Conservation (phyloP, 30 jellyfish, hydroid and myxozoan genomes). For the Cassiopea andromeda region DNA sequence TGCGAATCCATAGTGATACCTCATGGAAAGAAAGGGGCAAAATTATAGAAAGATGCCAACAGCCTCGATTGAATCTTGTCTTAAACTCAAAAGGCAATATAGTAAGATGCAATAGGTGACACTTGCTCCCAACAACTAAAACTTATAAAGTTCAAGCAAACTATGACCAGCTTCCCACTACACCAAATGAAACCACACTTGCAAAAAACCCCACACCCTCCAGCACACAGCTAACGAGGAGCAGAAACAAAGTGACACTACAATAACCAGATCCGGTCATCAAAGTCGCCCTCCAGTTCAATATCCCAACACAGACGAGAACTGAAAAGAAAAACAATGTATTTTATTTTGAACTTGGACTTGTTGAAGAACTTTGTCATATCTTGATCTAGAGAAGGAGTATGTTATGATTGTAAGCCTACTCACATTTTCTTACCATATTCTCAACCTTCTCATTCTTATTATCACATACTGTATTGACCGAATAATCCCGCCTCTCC, state of each 20-base stretch:
- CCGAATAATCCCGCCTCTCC: too few relatives aligned
- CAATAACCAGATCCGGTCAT: constrained; percentile 54
- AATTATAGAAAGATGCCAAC: constrained; percentile 44
- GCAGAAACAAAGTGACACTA: constrained; percentile 13
- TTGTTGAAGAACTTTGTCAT: background rate
- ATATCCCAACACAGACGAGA: background rate
- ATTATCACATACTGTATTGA: background rate
- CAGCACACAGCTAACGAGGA: constrained; percentile 45
- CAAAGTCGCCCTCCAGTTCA: constrained; percentile 64
- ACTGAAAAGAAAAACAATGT: background rate
- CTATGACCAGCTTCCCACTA: constrained; percentile 4
- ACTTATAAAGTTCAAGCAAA: constrained; percentile 6
- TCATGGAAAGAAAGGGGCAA: constrained; percentile 60
- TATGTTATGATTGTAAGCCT: background rate
- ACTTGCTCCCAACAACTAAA: constrained; percentile 53
- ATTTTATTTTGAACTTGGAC: background rate
- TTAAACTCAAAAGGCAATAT: constrained; percentile 58
- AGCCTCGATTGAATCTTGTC: constrained; percentile 57
- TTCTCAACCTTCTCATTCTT: background rate
- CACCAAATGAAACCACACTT: constrained; percentile 42
- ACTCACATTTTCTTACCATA: background rate
- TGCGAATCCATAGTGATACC: constrained; percentile 50
- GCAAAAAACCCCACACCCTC: constrained; percentile 22
- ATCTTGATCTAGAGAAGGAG: background rate
- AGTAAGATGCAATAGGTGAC: constrained; percentile 56